phyloP scores from a whole-genome alignment of 1,140 invertebrate species.

The Hormaphis cornu region DNA sequence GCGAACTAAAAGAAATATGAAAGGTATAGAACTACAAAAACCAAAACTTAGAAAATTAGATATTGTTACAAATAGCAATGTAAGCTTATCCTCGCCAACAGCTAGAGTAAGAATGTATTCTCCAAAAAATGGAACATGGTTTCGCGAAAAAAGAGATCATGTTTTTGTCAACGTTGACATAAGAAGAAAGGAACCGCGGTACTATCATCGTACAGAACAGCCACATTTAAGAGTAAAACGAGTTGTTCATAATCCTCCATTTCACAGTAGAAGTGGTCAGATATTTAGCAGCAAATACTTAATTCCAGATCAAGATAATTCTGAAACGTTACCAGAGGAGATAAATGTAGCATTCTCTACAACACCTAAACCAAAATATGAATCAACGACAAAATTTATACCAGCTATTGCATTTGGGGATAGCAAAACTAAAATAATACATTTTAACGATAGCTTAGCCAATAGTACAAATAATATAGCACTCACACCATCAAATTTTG shows the following conservation, averaged over 20 bases:
- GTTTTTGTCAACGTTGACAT: neutral
- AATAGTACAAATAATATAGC: neutral
- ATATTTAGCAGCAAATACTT: conserved; percentile 23
- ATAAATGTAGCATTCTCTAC: conserved; percentile 18
- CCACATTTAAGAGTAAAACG: neutral
- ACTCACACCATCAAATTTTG: neutral
- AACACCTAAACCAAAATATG: neutral
- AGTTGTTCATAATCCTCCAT: conserved; percentile 11
- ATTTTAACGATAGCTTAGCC: neutral
- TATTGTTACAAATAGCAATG: neutral
- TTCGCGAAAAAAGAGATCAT: conserved; percentile 1
- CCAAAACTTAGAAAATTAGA: neutral
- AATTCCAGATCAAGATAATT: neutral
- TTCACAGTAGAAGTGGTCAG: neutral
- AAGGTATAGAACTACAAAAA: conserved; percentile 18
- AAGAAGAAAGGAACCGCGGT: conserved; percentile 17
- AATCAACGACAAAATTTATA: conserved; percentile 1
- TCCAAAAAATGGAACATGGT: neutral
- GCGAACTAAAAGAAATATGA: conserved; percentile 19
- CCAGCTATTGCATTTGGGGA: neutral
- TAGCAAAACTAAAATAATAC: conserved; percentile 7
- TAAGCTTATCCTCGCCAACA: neutral
- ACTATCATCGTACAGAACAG: conserved; percentile 1
- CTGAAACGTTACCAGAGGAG: conserved; percentile 31
- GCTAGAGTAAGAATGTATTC: conserved; percentile 6